These are phyloP conservation scores for Onychomys torridus DNA, from an alignment of 2,797 vertebrate genomes.

Conservation along the genomic window DNA sequence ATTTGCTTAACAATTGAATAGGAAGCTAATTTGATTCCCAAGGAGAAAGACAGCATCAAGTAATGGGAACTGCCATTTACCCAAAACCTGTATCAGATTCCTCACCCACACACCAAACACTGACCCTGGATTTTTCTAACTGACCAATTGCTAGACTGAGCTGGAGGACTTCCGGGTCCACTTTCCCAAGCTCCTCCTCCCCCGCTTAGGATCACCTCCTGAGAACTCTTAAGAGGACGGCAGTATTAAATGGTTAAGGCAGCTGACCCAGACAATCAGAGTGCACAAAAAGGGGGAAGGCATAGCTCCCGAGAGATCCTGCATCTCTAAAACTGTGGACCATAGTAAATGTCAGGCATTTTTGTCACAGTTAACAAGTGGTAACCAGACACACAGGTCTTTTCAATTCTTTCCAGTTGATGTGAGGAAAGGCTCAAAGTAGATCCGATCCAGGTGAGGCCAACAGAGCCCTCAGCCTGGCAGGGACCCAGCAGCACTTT, in stretches of 20 bases:
- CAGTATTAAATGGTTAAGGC: neutral
- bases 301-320: neutral
- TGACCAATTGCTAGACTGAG: neutral
- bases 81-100: slow-evolving; percentile 41
- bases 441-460: neutral
- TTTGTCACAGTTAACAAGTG: neutral
- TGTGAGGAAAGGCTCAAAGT: neutral
- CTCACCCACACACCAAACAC: neutral
- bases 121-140: neutral
- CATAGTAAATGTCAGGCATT: neutral
- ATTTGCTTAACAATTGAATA: slow-evolving; percentile 68
- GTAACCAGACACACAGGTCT: neutral
- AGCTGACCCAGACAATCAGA: neutral
- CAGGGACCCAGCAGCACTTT: neutral
- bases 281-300: too few species aligned
- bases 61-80: slow-evolving; percentile 60
- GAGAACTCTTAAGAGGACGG: neutral
- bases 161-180: neutral
- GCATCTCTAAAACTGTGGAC: neutral
- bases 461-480: neutral
- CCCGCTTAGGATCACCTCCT: neutral
- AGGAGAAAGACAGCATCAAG: slow-evolving; percentile 39
- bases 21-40: slow-evolving; percentile 59
- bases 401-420: neutral
- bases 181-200: neutral